Conservation (phyloP, 1,140 invertebrate species). For the Pseudomyrmex sp. region DNA sequence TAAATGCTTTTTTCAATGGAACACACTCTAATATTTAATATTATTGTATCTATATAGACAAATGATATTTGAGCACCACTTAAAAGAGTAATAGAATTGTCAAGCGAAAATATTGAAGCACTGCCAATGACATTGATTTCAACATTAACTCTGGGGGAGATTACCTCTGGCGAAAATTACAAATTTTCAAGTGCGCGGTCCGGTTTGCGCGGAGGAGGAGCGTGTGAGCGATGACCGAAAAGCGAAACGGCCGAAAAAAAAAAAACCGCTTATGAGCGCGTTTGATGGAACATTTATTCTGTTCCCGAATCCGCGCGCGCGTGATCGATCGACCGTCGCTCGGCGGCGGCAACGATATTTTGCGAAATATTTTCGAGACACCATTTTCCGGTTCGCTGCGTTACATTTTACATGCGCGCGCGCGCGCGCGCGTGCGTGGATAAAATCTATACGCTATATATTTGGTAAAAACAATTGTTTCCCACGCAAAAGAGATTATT, state of each 20-base stretch:
- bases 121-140: neutral
- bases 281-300: slow-evolving; percentile 51
- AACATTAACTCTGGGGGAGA: too few species aligned
- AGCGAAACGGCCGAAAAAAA: slow-evolving; percentile 33
- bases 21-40: too few species aligned
- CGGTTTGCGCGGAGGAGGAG: neutral
- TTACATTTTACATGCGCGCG: slow-evolving; percentile 53
- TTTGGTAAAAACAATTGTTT: slow-evolving; percentile 40
- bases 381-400: slow-evolving; percentile 51
- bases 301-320: neutral
- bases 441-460: slow-evolving; percentile 36
- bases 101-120: neutral
- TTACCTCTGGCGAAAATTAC: neutral
- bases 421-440: neutral
- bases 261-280: slow-evolving; percentile 49
- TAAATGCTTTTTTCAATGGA: neutral
- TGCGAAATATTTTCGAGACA: slow-evolving; percentile 60
- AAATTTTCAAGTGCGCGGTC: slow-evolving; percentile 3
- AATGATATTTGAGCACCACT: neutral
- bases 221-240: neutral
- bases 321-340: slow-evolving; percentile 42
- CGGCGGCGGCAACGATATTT: slow-evolving; percentile 43
- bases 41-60: too few species aligned
- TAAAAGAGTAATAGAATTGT: neutral
- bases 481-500: slow-evolving; percentile 50